phyloP scores from a whole-genome alignment of 2,888 invertebrate genomes.

The Parnassius orleans region DNA sequence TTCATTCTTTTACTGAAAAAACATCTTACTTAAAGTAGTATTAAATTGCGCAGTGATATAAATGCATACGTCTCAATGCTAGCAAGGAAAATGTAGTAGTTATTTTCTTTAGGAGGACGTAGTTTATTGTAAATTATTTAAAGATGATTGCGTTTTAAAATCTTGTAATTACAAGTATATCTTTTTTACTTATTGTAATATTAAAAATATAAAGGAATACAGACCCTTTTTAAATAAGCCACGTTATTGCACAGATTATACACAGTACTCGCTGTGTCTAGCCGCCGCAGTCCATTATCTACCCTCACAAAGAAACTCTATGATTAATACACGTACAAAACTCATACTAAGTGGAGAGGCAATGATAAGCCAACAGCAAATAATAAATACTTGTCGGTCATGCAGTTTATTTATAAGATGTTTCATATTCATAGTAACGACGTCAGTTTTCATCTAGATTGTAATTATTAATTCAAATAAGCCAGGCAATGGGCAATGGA shows the following conservation, averaged over 20 bases:
- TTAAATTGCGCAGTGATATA: no score
- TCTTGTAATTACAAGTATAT: no score
- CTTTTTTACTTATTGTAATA: no score
- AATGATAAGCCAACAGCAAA: conserved; percentile 57
- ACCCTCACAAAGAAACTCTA: conserved; percentile 59
- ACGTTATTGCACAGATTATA: conserved; percentile 25
- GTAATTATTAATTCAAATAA: no score
- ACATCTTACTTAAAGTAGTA: no score
- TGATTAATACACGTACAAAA: conserved; percentile 47
- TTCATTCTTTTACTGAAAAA: no score
- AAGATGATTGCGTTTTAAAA: no score
- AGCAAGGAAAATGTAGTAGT: no score
- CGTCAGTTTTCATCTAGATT: neutral
- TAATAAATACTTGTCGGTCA: conserved; percentile 50
- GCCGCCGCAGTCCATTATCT: conserved; percentile 55
- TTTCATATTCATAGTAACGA: conserved; percentile 53
- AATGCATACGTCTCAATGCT: no score
- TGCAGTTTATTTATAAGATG: conserved; percentile 70
- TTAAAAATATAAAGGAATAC: neutral
- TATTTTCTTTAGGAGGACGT: no score
- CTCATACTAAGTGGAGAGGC: conserved; percentile 35
- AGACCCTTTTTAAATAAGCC: conserved; percentile 8
- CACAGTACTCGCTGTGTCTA: conserved; percentile 33
- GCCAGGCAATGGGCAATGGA: no score
- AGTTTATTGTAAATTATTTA: no score